Evolutionary conservation across 2,888 invertebrate genomes (phyloP).

Genomic region (Andrena flavipes): DNA sequence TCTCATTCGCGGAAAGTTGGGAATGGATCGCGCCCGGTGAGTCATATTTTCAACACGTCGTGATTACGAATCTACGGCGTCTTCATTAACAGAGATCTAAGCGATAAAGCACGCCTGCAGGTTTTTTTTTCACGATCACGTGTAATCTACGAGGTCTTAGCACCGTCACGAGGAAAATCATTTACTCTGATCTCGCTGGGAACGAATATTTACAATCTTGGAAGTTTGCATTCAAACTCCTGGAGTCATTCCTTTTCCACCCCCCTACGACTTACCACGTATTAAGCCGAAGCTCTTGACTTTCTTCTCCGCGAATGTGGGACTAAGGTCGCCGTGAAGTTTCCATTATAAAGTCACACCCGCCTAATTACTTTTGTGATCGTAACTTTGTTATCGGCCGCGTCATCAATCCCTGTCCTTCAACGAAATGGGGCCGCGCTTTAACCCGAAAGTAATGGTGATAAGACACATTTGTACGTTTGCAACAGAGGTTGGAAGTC

Average conservation of each 20-base stretch:
- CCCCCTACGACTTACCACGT: neutral
- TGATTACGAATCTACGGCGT: conserved; percentile 5
- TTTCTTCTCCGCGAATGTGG: neutral
- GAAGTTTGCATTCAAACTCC: conserved; percentile 12
- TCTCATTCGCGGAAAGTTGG: neutral
- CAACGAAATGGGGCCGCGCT: neutral
- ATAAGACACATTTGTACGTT: conserved; percentile 18
- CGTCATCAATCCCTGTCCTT: conserved; percentile 33
- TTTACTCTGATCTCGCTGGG: conserved; percentile 16
- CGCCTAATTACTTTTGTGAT: conserved; percentile 39
- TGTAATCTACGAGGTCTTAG: conserved; percentile 4
- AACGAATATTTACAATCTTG: conserved; percentile 20
- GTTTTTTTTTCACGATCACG: neutral
- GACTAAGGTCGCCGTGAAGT: conserved; percentile 1
- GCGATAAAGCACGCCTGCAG: neutral
- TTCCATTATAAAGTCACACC: conserved; percentile 39
- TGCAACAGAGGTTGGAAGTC: neutral
- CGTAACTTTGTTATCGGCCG: conserved; percentile 36
- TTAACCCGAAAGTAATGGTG: conserved; percentile 38
- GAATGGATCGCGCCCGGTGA: neutral
- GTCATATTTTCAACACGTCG: neutral
- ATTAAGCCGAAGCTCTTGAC: neutral
- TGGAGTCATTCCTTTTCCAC: neutral
- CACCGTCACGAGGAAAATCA: conserved; percentile 5
- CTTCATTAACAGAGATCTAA: neutral